These are phyloP conservation scores for Flexamia atlantica DNA, from an alignment of 2,888 invertebrate genomes.

Conservation along the genomic window DNA sequence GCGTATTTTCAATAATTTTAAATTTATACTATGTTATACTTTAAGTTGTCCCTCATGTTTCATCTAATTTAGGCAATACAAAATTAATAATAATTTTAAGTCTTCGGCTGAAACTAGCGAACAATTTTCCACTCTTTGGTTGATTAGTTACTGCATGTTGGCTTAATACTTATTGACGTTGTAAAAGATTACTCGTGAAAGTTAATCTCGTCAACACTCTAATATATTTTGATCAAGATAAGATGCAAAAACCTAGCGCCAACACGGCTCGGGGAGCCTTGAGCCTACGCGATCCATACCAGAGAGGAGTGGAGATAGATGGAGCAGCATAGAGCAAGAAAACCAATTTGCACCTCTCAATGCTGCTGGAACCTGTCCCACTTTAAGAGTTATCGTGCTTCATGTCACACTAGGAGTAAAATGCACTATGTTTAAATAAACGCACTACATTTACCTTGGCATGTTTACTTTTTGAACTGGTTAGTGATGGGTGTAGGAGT, in stretches of 20 bases:
- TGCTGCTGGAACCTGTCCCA: neutral
- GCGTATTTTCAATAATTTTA: no score
- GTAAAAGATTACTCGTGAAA: no score
- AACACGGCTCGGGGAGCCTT: neutral
- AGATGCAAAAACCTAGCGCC: neutral
- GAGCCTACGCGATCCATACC: conserved; percentile 7
- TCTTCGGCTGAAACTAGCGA: no score
- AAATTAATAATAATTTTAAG: no score
- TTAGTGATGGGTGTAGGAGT: neutral
- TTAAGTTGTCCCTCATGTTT: no score
- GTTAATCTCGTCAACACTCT: no score
- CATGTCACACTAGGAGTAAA: neutral
- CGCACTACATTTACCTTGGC: neutral
- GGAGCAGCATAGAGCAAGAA: conserved; percentile 19
- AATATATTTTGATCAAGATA: neutral
- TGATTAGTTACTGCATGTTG: no score
- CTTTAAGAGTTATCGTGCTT: neutral
- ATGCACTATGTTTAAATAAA: neutral
- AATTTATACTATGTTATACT: no score
- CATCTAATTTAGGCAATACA: no score
- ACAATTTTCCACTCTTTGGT: no score
- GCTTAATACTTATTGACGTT: no score
- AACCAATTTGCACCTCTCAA: conserved; percentile 36
- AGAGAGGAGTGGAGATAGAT: neutral
- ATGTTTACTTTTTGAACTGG: neutral